These are phyloP conservation scores for Orestias chungarensis DNA, from an alignment of 2,797 vertebrate species.

Conservation along the genomic window DNA sequence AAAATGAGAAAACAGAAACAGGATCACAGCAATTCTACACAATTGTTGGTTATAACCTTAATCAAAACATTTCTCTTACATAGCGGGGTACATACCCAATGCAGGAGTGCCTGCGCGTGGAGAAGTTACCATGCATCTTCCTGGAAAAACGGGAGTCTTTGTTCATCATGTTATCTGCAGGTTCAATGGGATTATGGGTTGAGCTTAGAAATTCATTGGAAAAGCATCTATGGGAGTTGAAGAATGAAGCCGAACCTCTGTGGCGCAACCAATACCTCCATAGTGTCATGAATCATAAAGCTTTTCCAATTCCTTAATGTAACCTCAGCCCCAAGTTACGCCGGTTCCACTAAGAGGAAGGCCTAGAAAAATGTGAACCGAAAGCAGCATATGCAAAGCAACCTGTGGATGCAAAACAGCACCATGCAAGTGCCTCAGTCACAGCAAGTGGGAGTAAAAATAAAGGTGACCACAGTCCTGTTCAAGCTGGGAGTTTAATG, in stretches of 20 bases:
- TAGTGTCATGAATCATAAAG: slow-evolving; percentile 41
- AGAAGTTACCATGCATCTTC: slow-evolving; percentile 77
- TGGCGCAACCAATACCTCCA: slow-evolving; percentile 34
- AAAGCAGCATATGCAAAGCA: slow-evolving; percentile 37
- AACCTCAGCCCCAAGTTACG: slow-evolving; percentile 4
- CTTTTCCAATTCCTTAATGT: slow-evolving; percentile 24
- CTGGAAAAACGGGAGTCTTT: slow-evolving; percentile 79
- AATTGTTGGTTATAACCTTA: background rate
- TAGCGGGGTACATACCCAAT: slow-evolving; percentile 79
- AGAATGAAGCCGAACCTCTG: slow-evolving; percentile 36
- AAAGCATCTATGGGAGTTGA: slow-evolving; percentile 19
- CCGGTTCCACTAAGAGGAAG: slow-evolving; percentile 6
- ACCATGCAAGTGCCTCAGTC: slow-evolving; percentile 27
- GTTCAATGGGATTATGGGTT: slow-evolving; percentile 14
- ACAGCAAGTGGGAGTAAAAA: slow-evolving; percentile 20
- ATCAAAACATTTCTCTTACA: slow-evolving; percentile 3
- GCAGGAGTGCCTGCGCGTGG: slow-evolving; percentile 81
- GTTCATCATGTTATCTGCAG: slow-evolving; percentile 71
- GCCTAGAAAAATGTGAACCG: slow-evolving; percentile 31
- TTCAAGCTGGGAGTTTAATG: background rate
- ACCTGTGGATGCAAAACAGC: slow-evolving; percentile 45
- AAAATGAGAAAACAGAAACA: background rate
- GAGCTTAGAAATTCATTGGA: slow-evolving; percentile 40
- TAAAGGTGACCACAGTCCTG: slow-evolving; percentile 3
- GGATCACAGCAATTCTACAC: background rate